Evolutionary conservation across 2,113 vertebrate genomes (phyloP).

Genomic region (Hepsetus odoe): DNA sequence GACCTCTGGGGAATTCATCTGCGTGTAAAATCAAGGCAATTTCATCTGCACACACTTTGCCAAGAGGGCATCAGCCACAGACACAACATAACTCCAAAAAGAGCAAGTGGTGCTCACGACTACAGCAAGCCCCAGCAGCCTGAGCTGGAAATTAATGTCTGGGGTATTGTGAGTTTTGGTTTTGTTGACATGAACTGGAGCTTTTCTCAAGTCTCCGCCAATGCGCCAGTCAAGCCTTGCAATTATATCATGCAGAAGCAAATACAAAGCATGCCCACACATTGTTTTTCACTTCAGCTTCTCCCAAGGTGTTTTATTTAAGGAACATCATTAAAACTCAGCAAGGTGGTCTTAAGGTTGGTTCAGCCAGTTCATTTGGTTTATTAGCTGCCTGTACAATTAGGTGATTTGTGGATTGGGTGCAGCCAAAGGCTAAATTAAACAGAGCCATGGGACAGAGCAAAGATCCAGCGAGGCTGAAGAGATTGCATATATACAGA

Average conservation of each 20-base stretch:
- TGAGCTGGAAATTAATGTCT: constrained; percentile 42
- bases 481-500: too few species aligned
- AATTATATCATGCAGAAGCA: constrained; percentile 37
- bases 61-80: constrained; percentile 1
- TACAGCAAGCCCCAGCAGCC: neutral
- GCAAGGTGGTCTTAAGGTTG: neutral
- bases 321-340: neutral
- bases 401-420: neutral
- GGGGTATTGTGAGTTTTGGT: constrained; percentile 28
- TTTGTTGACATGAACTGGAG: constrained; percentile 35
- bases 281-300: neutral
- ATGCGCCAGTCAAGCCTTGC: constrained; percentile 22
- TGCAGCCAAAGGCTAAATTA: neutral
- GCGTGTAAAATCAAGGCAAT: constrained; percentile 47
- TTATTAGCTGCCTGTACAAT: neutral
- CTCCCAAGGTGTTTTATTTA: constrained; percentile 23
- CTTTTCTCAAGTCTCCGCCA: constrained; percentile 26
- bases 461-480: neutral
- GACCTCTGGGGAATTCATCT: constrained; percentile 43
- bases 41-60: constrained; percentile 24
- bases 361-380: constrained; percentile 18
- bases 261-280: constrained; percentile 20
- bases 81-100: constrained; percentile 22
- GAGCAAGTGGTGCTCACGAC: neutral
- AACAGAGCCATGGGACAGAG: neutral